Evolutionary conservation across 2,113 vertebrate genomes (phyloP).

Genomic region (Colistium nudipinnis): DNA sequence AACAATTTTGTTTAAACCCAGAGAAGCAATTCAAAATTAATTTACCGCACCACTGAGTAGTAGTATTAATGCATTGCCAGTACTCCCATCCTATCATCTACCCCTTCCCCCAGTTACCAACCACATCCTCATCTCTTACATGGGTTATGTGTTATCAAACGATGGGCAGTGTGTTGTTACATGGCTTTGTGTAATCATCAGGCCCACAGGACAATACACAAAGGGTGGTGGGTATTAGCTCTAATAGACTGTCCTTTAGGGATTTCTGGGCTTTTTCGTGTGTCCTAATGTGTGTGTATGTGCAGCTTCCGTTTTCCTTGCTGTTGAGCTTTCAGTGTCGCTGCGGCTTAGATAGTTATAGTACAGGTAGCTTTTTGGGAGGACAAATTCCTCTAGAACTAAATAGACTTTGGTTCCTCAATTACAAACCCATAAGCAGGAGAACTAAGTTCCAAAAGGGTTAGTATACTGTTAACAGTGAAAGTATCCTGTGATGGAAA

Average conservation of each 20-base stretch:
- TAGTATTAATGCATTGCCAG: slow-evolving; percentile 80
- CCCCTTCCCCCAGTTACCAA: slow-evolving; percentile 15
- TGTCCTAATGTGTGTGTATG: too few relatives aligned
- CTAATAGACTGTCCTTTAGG: slow-evolving; percentile 63
- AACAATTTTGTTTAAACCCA: slow-evolving; percentile 83
- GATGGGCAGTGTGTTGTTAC: slow-evolving; percentile 71
- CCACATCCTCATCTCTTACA: slow-evolving; percentile 58
- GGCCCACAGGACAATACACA: slow-evolving; percentile 56
- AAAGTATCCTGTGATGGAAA: too few relatives aligned
- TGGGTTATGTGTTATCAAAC: slow-evolving; percentile 58
- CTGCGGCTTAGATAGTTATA: too few relatives aligned
- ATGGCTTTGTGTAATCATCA: slow-evolving; percentile 74
- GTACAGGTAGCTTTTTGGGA: too few relatives aligned
- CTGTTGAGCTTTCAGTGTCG: too few relatives aligned
- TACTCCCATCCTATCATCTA: not conserved
- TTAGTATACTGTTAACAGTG: too few relatives aligned
- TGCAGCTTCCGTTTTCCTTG: too few relatives aligned
- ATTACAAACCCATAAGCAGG: too few relatives aligned
- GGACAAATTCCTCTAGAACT: too few relatives aligned
- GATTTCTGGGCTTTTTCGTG: too few relatives aligned
- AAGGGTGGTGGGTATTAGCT: slow-evolving; percentile 45
- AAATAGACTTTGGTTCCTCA: too few relatives aligned
- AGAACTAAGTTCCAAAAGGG: too few relatives aligned
- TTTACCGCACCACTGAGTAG: slow-evolving; percentile 83
- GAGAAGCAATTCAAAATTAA: slow-evolving; percentile 84